Percentiles rank a stretch among this genome's conserved stretches.
These are phyloP conservation scores for Amphipyra berbera DNA, from an alignment of 2,888 invertebrate species.

Conservation along the genomic window DNA sequence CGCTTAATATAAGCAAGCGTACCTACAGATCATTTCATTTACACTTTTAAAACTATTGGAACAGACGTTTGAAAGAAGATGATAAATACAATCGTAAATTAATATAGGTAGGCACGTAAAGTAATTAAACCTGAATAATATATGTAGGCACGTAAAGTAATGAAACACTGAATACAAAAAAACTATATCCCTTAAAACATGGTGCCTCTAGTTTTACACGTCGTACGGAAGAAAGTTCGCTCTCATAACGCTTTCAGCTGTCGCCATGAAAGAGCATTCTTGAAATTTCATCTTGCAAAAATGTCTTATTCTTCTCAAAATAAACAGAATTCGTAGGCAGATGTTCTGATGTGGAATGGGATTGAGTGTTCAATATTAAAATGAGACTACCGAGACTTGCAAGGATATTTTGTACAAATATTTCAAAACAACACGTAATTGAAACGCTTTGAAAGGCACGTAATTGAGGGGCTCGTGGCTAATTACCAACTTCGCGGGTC, in stretches of 20 bases:
- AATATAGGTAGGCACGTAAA: not conserved
- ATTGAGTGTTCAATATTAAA: conserved; percentile 47
- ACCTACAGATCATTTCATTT: too few species aligned
- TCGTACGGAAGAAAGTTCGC: conserved; percentile 65
- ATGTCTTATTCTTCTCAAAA: conserved; percentile 53
- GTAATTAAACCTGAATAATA: not conserved
- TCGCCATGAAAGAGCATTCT: conserved; percentile 62
- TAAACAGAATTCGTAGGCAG: conserved; percentile 40
- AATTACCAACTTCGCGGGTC: too few species aligned
- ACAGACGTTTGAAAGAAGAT: too few species aligned
- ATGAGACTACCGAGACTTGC: conserved; percentile 10
- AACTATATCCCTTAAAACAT: conserved; percentile 2
- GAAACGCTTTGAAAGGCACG: too few species aligned
- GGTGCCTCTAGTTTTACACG: conserved; percentile 55
- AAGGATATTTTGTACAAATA: conserved; percentile 16
- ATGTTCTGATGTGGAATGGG: conserved; percentile 42
- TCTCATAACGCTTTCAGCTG: conserved; percentile 66
- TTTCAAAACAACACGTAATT: too few species aligned
- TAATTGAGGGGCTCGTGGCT: too few species aligned
- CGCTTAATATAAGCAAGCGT: too few species aligned
- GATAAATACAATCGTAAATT: too few species aligned
- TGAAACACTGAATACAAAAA: not conserved
- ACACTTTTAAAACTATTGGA: too few species aligned
- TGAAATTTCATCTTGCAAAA: conserved; percentile 62
- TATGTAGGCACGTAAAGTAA: not conserved